Evolutionary conservation across 2,113 vertebrate genomes (phyloP), one percentile per base, ranked within the genome.

Genomic region (Sprattus sprattus): DNA sequence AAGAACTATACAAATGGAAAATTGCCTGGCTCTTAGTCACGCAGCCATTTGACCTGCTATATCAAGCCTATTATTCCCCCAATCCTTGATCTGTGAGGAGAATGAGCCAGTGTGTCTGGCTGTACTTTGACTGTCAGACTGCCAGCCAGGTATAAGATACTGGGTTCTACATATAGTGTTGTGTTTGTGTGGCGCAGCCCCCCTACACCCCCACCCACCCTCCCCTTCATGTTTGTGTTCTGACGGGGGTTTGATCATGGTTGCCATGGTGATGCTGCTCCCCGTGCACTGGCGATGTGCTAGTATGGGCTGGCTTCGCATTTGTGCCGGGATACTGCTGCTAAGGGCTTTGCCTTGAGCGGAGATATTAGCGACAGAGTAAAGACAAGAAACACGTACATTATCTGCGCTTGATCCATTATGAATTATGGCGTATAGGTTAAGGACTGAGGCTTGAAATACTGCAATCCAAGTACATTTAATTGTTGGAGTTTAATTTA

Each of bases 261-360:
- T 88, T 88, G 87, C 85, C 87, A 88, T 88, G 67, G 83, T 13
- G 83, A 87, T 82, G 60, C 57, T 71, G 86, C 28, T 28, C 81
- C 78, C 85, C 22, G 45, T 16, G 52, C 67, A 50, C 60, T 8
- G 49, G 80, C n/a, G 83, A 0, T 46, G 60, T 87, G 83, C 84
- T 84, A 85, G 84, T 81, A 85, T 82, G 54, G 54, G 54, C 54
- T 60, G 18, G 54, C 4, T 60, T 20, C 54, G 22, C 18, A 60
- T 18, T 60, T 60, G 54, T 22, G 54, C 18, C 22, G 18, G 22
- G 18, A 22, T 20, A 60, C 54, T 60, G 54, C 54, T 22, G 20
- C 22, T 60, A 22, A 60, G 18, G 22, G 54, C 54, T 22, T 4
- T 4, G 52, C 3, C 47, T 11, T 49, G 9, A 11, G 47, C 47